Evolutionary conservation across 2,888 invertebrate genomes (phyloP), one percentile per base, ranked within the genome.

Genomic region (Drosophila conformis): DNA sequence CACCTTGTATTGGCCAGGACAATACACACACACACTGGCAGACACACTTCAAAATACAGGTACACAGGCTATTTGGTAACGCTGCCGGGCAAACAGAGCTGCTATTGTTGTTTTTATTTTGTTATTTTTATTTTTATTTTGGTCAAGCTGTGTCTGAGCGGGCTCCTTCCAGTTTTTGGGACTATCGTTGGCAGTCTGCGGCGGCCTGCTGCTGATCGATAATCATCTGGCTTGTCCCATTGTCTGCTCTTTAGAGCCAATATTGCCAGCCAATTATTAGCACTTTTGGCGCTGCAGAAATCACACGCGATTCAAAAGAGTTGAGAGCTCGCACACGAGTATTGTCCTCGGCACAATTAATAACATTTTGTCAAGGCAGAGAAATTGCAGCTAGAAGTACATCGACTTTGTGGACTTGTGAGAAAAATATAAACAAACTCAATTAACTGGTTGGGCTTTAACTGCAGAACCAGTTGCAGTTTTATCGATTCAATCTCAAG

Each of bases 31-130:
- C 38, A 65, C 49, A 38, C 18, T 13, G 31, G 51, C 33, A 60
- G 51, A 72, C 54, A 54, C 35, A 54, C 49, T 33, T 48, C 29
- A 58, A 35, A 62, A 59, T 31, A 70, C 86, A 90, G 90, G 74
- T 62, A 88, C 70, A 85, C 86, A 83, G 90, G 91, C 91, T 91
- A 91, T 91, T 91, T 90, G 89, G 90, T 91, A 89, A 87, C 85
- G 89, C 89, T 87, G 66, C 70, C 69, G 82, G 78, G 73, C 73
- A 69, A 70, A 66, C 65, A 3, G 35, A 27, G 33, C 35, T 46
- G 38, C 35, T 15, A 56, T 71, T 62, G 46, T 46, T 57, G 31
- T 46, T 56, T 25, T 8, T 8, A 21, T 46, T 4, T 46, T 49
- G 27, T 49, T 49, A 15, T 29, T n/a, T n/a, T 49, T 29, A 29